phyloP scores from a whole-genome alignment of 2,888 invertebrate species.

The Nomada hirtipes region DNA sequence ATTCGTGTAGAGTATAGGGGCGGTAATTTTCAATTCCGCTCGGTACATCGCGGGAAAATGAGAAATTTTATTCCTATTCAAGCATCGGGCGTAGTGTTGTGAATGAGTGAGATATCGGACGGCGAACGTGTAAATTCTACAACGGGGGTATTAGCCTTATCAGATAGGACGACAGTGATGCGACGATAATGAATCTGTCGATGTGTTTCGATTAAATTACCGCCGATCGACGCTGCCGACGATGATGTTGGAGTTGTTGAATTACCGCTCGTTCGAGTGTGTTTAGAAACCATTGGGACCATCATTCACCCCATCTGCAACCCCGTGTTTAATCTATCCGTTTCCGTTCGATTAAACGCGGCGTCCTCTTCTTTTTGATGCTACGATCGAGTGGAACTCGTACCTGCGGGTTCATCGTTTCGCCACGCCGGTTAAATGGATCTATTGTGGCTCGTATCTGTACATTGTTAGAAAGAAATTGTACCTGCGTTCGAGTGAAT shows the following conservation, averaged over 20 bases:
- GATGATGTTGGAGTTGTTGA: too few species aligned
- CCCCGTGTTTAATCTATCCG: constrained; percentile 40
- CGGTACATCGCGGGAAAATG: too few species aligned
- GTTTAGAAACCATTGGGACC: background rate
- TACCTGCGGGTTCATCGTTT: constrained; percentile 1
- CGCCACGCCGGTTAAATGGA: constrained; percentile 26
- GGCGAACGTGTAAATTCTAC: background rate
- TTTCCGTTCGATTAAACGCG: constrained; percentile 59
- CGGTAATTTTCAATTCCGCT: constrained; percentile 24
- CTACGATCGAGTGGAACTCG: constrained; percentile 9
- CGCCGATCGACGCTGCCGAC: background rate
- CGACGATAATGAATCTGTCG: background rate
- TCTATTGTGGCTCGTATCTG: constrained; percentile 1
- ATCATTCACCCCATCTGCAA: constrained; percentile 14
- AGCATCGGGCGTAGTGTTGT: background rate
- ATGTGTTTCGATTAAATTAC: background rate
- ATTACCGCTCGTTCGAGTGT: background rate
- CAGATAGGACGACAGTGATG: background rate
- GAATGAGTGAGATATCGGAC: too few species aligned
- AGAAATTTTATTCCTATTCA: too few species aligned
- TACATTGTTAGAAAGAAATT: constrained; percentile 25
- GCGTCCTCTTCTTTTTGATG: constrained; percentile 15
- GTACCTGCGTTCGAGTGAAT: background rate
- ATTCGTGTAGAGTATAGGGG: too few species aligned
- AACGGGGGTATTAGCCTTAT: background rate